Percentiles rank a stretch among this genome's conserved stretches.
Conservation (phyloP, 2,113 vertebrate species). For the Rhynchomys soricoides region DNA sequence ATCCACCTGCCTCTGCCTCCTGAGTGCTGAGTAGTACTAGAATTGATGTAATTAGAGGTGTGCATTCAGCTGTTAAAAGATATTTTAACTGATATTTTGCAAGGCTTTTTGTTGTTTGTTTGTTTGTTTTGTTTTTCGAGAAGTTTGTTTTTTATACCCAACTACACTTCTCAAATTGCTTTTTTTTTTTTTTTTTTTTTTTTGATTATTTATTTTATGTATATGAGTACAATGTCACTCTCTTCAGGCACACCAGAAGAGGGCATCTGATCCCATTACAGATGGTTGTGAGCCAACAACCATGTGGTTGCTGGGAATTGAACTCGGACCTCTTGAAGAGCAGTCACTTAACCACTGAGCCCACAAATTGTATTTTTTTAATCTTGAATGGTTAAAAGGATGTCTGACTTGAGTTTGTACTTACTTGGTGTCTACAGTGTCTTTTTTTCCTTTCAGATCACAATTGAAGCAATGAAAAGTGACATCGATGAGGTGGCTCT, state of each 20-base stretch:
- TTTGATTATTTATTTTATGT: no score
- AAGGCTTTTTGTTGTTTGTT: neutral
- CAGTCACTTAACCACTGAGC: no score
- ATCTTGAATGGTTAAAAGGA: slow-evolving; percentile 1
- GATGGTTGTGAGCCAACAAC: no score
- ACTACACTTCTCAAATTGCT: neutral
- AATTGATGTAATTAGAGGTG: neutral
- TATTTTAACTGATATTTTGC: neutral
- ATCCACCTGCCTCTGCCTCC: neutral
- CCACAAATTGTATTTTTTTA: slow-evolving; percentile 35
- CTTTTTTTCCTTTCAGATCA: slow-evolving; percentile 89
- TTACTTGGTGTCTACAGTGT: neutral
- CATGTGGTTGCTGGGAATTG: no score
- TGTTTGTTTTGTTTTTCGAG: no score
- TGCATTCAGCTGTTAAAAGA: neutral
- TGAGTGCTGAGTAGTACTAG: neutral
- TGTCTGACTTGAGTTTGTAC: neutral
- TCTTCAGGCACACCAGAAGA: no score
- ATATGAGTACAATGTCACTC: no score
- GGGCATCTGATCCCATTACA: no score
- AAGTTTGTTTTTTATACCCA: neutral
- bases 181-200: no score
- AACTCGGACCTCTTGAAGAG: no score
- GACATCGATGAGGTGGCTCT: slow-evolving; percentile 98
- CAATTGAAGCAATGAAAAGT: slow-evolving; percentile 99